A percentile compares a stretch with the other conserved stretches of the same genome.
phyloP scores from a whole-genome alignment of 2,888 invertebrate genomes.

The Neuroscelio doddi region DNA sequence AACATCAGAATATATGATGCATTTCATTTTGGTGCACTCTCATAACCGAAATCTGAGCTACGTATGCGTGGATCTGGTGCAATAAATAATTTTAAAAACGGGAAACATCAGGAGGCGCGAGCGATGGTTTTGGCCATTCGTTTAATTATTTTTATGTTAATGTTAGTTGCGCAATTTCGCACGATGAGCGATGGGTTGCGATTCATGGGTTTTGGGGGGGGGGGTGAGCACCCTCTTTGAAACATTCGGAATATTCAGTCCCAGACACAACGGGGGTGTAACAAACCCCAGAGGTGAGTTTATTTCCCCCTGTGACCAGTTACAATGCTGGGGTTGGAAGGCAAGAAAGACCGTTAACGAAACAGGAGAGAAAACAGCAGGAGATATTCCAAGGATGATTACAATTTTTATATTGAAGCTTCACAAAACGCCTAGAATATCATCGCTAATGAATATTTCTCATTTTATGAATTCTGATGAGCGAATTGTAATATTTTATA shows the following conservation, averaged over 20 bases:
- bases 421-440: conserved; percentile 16
- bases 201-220: conserved; percentile 50
- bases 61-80: no score
- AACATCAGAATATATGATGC: neutral
- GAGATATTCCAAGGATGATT: conserved; percentile 40
- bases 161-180: conserved; percentile 57
- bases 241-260: conserved; percentile 55
- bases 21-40: neutral
- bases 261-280: conserved; percentile 40
- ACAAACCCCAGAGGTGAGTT: conserved; percentile 51
- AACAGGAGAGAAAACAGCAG: conserved; percentile 22
- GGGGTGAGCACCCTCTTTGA: conserved; percentile 44
- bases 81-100: conserved; percentile 9
- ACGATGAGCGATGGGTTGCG: conserved; percentile 53
- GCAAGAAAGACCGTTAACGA: conserved; percentile 4
- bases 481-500: no score
- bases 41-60: no score
- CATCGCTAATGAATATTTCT: conserved; percentile 24
- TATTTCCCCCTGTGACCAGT: conserved; percentile 37
- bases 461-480: no score
- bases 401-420: conserved; percentile 40
- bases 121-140: conserved; percentile 40
- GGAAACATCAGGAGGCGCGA: conserved; percentile 40
- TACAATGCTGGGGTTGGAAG: conserved; percentile 22
- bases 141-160: conserved; percentile 67